These are phyloP conservation scores for Coecobrya sp. DNA, from an alignment of 2,888 invertebrate species.

Conservation along the genomic window DNA sequence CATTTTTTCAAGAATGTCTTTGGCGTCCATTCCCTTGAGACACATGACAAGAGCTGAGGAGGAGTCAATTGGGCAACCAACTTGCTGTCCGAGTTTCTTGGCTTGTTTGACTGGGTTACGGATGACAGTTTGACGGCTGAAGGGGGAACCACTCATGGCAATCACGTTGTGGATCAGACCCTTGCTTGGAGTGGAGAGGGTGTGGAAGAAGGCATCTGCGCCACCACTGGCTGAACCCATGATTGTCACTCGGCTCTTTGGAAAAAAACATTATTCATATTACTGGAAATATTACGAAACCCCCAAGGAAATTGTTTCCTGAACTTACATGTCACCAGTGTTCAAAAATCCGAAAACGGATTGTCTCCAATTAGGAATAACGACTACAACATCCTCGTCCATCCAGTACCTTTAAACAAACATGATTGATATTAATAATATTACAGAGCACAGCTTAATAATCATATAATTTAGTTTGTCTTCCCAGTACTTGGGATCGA, in stretches of 20 bases:
- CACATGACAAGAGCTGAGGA: slow-evolving; percentile 80
- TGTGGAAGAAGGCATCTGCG: slow-evolving; percentile 71
- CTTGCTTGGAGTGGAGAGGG: slow-evolving; percentile 60
- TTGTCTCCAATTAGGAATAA: slow-evolving; percentile 75
- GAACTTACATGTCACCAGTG: slow-evolving; percentile 30
- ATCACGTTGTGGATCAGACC: slow-evolving; percentile 71
- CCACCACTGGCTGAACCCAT: slow-evolving; percentile 65
- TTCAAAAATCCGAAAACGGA: slow-evolving; percentile 67
- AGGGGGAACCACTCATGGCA: slow-evolving; percentile 60
- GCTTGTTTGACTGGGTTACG: slow-evolving; percentile 81
- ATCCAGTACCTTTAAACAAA: slow-evolving; percentile 83
- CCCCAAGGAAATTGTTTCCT: too few species aligned
- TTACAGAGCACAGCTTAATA: too few species aligned
- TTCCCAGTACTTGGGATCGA: slow-evolving; percentile 81
- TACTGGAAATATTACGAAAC: too few species aligned
- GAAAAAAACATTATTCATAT: too few species aligned
- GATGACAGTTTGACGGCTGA: slow-evolving; percentile 73
- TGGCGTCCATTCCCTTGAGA: slow-evolving; percentile 77
- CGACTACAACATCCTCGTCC: slow-evolving; percentile 81
- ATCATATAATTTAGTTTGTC: too few species aligned
- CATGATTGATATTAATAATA: too few species aligned
- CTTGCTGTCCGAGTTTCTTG: slow-evolving; percentile 79
- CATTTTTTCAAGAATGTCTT: slow-evolving; percentile 74
- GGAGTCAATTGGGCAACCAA: slow-evolving; percentile 82
- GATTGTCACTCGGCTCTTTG: slow-evolving; percentile 63